Conservation (phyloP, 2,888 invertebrate genomes). For the Spodoptera littoralis region DNA sequence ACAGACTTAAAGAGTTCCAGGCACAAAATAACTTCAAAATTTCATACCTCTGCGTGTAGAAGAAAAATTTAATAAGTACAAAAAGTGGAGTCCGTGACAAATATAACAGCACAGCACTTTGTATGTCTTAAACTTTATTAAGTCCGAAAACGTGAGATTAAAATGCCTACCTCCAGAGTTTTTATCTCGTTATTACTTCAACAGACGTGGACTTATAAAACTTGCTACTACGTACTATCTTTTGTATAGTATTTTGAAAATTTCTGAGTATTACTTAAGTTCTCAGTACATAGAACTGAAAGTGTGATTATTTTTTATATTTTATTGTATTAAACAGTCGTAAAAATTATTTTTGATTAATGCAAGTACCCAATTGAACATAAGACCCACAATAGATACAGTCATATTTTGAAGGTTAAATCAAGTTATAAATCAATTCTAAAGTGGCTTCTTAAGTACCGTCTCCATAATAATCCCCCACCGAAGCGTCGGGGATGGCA, state of each 20-base stretch:
- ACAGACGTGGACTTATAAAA: constrained; percentile 6
- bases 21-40: no score
- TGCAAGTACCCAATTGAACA: no score
- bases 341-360: no score
- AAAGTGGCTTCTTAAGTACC: neutral
- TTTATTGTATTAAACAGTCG: no score
- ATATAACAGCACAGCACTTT: constrained; percentile 18
- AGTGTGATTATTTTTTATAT: no score
- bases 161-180: constrained; percentile 43
- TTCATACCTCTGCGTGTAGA: neutral
- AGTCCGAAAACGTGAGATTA: constrained; percentile 52
- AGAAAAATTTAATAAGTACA: constrained; percentile 30
- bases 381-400: no score
- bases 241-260: neutral
- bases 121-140: constrained; percentile 46
- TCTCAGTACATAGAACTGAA: no score
- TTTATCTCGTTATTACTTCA: constrained; percentile 46
- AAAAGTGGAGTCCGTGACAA: constrained; percentile 18
- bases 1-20: no score
- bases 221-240: neutral
- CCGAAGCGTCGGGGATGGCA: neutral
- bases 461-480: neutral
- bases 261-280: no score
- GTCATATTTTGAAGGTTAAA: no score
- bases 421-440: no score